Base-by-base conservation (phyloP, 2,888 invertebrate species). In the Julus scanicus region DNA sequence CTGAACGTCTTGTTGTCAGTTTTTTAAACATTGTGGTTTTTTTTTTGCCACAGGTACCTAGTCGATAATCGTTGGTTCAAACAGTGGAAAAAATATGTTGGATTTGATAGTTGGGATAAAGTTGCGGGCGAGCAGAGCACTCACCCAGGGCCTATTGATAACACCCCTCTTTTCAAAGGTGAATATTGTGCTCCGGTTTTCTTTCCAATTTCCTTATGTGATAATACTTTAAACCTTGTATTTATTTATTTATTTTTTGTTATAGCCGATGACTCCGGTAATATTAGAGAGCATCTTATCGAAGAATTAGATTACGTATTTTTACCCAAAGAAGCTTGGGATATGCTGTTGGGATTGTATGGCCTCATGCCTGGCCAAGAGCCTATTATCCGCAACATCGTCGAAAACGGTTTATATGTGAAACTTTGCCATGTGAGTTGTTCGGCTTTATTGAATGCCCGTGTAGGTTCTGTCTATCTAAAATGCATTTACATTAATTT, bases 271-370 rank as follows among this genome's bases (percentile, higher is more conserved):
- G 89, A 89, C 84, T 89, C 89, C 86, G 90, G 89, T 9, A 90
- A 90, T 40, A 90, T 93, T 84, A 92, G 92, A 89, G 92, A 92
- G 80, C 92, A 92, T 89, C 90, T 93, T 29, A 91, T 92, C 39
- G 93, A 93, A 90, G 92, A 93, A 83, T 89, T 92, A 9, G 93
- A 94, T 90, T 93, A 92, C 90, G 91, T 91, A 8, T 90, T 93
- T 20, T 89, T 94, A 4, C 93, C 93, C 11, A 92, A 92, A 87
- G 92, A 92, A 89, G 93, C 92, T 0, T 94, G 93, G 93, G 90
- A 92, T 17, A 91, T 92, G 53, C 90, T 94, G n/a, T 89, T 91
- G 0, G 89, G 91, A 5, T 92, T 92, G 92, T 92, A 92, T 90
- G 91, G 91, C 5, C 53, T 91, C 84, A 89, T 90, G 4, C 91